These are phyloP conservation scores for Scolopax bukidnonensis DNA, from an alignment of 2,797 vertebrate genomes.

Conservation along the genomic window DNA sequence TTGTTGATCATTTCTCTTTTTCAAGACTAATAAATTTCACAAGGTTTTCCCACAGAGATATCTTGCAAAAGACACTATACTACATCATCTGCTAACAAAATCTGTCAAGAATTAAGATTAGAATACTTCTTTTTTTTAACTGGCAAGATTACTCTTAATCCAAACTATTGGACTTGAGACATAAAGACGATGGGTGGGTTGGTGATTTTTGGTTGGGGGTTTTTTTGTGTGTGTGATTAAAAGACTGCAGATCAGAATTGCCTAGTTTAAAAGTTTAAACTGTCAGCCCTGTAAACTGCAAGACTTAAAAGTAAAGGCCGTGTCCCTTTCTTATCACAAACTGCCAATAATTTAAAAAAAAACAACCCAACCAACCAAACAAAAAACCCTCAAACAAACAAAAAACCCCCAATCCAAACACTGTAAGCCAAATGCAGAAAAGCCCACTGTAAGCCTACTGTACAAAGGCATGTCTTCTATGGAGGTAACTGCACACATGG, in stretches of 20 bases:
- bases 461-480: background rate
- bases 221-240: background rate
- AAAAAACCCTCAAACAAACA: background rate
- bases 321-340: background rate
- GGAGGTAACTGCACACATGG: background rate
- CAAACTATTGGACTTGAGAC: background rate
- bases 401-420: background rate
- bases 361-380: background rate
- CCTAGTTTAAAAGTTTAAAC: background rate
- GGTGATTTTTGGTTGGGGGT: background rate
- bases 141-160: background rate
- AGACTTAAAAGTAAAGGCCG: background rate
- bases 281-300: background rate
- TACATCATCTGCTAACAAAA: background rate
- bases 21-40: background rate
- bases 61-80: background rate
- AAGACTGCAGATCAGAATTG: background rate
- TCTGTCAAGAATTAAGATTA: background rate
- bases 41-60: rapidly evolving
- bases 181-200: background rate
- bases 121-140: background rate
- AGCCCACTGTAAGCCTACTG: background rate
- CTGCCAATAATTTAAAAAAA: background rate
- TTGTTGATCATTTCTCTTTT: background rate
- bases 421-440: background rate